These are phyloP conservation scores for Drosophila limbata DNA, from an alignment of 2,888 invertebrate genomes.

Conservation along the genomic window DNA sequence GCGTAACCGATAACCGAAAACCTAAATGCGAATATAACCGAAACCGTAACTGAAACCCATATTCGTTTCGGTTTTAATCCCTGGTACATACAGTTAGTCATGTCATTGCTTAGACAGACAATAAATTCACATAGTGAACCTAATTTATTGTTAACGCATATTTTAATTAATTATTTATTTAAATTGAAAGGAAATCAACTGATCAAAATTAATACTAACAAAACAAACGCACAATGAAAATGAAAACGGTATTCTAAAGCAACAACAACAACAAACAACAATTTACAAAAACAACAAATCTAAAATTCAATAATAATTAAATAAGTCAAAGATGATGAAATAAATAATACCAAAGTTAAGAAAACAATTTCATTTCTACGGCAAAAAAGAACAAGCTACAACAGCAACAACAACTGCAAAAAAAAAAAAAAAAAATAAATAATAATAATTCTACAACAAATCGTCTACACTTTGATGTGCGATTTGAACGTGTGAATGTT, in stretches of 20 bases:
- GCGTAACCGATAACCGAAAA: too few species aligned
- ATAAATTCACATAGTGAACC: not conserved
- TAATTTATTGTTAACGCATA: not conserved
- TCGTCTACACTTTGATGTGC: slow-evolving; percentile 79
- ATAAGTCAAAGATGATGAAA: slow-evolving; percentile 11
- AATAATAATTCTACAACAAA: slow-evolving; percentile 49
- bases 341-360: slow-evolving; percentile 4
- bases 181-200: slow-evolving; percentile 45
- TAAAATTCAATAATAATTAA: slow-evolving; percentile 23
- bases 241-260: slow-evolving; percentile 68
- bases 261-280: slow-evolving; percentile 37
- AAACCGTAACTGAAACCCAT: too few species aligned
- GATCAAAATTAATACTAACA: slow-evolving; percentile 54
- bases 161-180: slow-evolving; percentile 1
- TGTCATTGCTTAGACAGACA: not conserved
- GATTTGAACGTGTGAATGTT: slow-evolving; percentile 85
- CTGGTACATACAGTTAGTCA: not conserved
- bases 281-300: slow-evolving; percentile 23
- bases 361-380: slow-evolving; percentile 8
- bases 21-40: too few species aligned
- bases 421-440: not conserved
- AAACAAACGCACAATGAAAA: slow-evolving; percentile 75
- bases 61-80: too few species aligned
- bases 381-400: slow-evolving; percentile 6
- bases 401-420: slow-evolving; percentile 16